Conservation (phyloP, 2,113 vertebrate genomes). For the Amazona vittata region DNA sequence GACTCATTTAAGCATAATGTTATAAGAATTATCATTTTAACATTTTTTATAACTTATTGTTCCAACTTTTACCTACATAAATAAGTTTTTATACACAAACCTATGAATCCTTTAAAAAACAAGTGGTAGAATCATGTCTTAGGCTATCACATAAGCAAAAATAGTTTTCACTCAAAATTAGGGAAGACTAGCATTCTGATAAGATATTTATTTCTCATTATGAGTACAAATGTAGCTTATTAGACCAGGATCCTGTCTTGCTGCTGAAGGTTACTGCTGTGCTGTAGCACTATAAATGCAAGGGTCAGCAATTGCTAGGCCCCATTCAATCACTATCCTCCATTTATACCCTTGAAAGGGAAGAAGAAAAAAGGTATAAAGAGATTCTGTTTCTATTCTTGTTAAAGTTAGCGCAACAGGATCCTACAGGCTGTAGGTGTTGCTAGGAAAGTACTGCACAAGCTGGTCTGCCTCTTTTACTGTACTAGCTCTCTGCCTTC, state of each 20-base stretch:
- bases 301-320: conserved; percentile 18
- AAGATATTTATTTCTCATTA: neutral
- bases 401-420: conserved; percentile 33
- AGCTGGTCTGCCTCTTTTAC: conserved; percentile 35
- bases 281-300: neutral
- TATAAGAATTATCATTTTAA: neutral
- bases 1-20: neutral
- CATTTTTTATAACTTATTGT: neutral
- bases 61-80: neutral
- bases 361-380: conserved; percentile 24
- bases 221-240: neutral
- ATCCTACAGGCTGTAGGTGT: conserved; percentile 32
- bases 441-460: conserved; percentile 47
- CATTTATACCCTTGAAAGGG: conserved; percentile 13
- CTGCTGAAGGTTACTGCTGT: neutral
- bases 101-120: neutral
- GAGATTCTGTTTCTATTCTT: conserved; percentile 47
- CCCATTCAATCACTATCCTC: neutral
- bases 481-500: conserved; percentile 33
- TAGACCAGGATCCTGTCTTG: neutral
- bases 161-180: neutral
- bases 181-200: neutral
- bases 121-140: neutral
- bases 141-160: neutral
- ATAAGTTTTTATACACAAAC: neutral